phyloP scores from a whole-genome alignment of 2,113 vertebrate species.

The Acrocephalus arundinaceus region DNA sequence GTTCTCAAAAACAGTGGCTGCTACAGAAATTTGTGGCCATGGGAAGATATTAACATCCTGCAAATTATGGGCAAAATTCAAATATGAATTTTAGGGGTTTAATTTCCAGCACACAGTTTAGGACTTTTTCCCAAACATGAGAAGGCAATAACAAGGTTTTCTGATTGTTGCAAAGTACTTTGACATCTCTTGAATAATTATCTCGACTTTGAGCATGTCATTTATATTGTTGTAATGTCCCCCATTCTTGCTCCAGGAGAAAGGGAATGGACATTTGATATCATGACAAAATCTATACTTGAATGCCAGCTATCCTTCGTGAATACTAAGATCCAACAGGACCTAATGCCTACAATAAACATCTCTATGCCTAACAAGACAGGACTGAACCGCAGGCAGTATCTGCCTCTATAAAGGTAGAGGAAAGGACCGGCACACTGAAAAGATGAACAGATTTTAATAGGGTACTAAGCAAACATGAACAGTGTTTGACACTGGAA shows the following conservation, averaged over 20 bases:
- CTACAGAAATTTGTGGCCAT: background rate
- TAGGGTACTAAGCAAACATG: background rate
- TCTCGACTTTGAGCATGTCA: background rate
- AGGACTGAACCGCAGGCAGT: background rate
- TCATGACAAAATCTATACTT: background rate
- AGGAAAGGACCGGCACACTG: background rate
- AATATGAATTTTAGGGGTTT: background rate
- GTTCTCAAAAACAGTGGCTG: background rate
- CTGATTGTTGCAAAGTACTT: background rate
- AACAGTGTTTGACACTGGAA: background rate
- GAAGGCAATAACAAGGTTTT: background rate
- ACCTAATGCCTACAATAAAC: background rate
- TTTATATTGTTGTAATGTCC: background rate
- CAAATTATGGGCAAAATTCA: background rate
- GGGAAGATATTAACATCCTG: background rate
- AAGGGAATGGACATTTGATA: background rate
- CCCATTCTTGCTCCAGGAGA: background rate
- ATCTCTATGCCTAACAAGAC: background rate
- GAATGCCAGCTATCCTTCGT: background rate
- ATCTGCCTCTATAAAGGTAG: background rate
- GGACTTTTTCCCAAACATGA: background rate
- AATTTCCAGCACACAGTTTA: background rate
- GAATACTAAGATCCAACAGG: background rate
- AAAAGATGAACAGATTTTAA: background rate
- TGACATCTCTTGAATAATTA: background rate